A percentile compares a stretch with the other conserved stretches of the same genome.
phyloP scores from a whole-genome alignment of 2,113 vertebrate species.

The Cinclus cinclus region DNA sequence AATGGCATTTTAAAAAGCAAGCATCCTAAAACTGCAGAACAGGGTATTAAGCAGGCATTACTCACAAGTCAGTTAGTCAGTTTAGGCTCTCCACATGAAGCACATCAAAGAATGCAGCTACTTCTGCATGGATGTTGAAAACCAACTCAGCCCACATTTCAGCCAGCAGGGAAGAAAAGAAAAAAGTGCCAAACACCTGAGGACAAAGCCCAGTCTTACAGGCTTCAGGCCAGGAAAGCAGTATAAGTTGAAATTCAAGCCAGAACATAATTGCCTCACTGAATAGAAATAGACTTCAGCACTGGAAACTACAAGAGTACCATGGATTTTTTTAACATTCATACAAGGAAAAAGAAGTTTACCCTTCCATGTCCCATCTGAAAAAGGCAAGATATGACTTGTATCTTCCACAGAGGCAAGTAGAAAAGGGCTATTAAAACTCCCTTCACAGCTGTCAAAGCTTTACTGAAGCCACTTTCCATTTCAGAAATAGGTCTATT shows the following conservation, averaged over 20 bases:
- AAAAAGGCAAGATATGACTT: background rate
- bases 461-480: background rate
- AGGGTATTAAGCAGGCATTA: background rate
- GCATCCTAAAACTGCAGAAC: background rate
- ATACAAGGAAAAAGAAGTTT: background rate
- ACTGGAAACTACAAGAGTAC: background rate
- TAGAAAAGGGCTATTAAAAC: background rate
- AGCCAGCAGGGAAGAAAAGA: background rate
- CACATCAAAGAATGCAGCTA: background rate
- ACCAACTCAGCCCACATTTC: slow-evolving; percentile 1
- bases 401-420: background rate
- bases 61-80: background rate
- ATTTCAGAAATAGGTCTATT: background rate
- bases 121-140: background rate
- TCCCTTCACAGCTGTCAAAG: background rate
- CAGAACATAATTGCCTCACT: slow-evolving; percentile 3
- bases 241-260: slow-evolving; percentile 14
- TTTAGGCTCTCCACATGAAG: background rate
- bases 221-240: slow-evolving; percentile 39
- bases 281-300: slow-evolving; percentile 1
- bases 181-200: slow-evolving; percentile 16
- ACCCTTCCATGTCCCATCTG: background rate
- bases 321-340: background rate
- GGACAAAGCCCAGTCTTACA: slow-evolving; percentile 22
- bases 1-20: background rate